Percentiles rank a stretch among this genome's conserved stretches.
Evolutionary conservation across 2,113 vertebrate genomes (phyloP).

Genomic region (Struthio camelus): DNA sequence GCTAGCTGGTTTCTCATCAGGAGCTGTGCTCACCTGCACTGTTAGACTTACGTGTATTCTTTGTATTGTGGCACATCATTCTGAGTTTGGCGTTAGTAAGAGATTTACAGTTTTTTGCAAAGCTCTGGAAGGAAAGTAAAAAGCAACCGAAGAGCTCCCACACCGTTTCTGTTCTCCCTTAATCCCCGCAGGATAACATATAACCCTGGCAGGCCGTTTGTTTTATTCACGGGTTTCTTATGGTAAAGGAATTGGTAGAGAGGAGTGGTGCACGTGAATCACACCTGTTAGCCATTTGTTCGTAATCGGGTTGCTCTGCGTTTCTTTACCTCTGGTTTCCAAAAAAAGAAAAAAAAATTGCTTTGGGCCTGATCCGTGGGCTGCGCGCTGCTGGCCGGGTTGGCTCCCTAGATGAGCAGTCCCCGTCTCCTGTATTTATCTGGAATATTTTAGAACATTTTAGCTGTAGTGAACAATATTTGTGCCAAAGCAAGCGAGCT

Average conservation of each 20-base stretch:
- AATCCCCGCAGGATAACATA: not conserved
- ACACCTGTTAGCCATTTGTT: not conserved
- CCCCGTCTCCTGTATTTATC: not conserved
- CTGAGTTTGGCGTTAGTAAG: not conserved
- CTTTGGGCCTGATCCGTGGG: fast-evolving
- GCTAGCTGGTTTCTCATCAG: not conserved
- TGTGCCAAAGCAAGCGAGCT: not conserved
- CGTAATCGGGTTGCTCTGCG: not conserved
- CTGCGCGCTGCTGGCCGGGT: fast-evolving
- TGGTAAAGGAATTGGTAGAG: not conserved
- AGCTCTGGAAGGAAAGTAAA: not conserved
- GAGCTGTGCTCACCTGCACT: not conserved
- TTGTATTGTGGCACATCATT: not conserved
- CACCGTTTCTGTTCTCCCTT: not conserved
- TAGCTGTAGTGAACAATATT: not conserved
- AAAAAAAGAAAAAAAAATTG: not conserved
- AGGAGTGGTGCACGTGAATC: not conserved
- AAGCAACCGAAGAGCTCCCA: not conserved
- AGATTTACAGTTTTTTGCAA: not conserved
- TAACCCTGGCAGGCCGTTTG: not conserved
- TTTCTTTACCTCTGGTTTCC: not conserved
- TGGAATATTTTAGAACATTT: not conserved
- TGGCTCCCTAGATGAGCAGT: not conserved
- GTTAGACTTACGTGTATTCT: not conserved
- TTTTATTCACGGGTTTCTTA: not conserved